These are phyloP conservation scores for Ariolimax columbianus DNA, from an alignment of 2,888 invertebrate species.

Conservation along the genomic window DNA sequence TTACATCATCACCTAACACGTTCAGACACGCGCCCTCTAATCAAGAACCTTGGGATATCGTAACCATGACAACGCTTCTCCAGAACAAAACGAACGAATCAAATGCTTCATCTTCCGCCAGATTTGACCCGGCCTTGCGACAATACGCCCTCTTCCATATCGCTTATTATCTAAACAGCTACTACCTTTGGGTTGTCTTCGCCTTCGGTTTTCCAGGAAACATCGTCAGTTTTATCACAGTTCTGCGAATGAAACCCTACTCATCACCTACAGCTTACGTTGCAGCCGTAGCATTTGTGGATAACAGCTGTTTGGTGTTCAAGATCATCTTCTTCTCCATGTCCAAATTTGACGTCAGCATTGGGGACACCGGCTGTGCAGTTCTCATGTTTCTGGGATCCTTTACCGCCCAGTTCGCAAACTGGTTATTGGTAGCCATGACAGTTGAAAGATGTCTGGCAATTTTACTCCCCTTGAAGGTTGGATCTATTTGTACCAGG, in stretches of 20 bases:
- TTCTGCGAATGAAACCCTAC: conserved; percentile 63
- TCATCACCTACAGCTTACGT: conserved; percentile 66
- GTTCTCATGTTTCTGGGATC: conserved; percentile 64
- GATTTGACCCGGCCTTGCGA: conserved; percentile 22
- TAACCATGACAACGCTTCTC: not conserved
- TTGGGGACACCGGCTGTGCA: conserved; percentile 63
- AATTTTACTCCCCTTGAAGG: conserved; percentile 70
- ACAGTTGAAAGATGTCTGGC: conserved; percentile 72
- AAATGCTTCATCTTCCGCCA: not conserved
- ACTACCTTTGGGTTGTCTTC: conserved; percentile 65
- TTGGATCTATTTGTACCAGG: conserved; percentile 61
- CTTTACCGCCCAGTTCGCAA: conserved; percentile 65
- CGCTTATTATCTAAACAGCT: conserved; percentile 63
- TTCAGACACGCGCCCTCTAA: not conserved
- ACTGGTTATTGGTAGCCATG: conserved; percentile 73
- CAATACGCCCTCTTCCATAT: conserved; percentile 54
- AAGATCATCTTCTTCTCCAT: conserved; percentile 61
- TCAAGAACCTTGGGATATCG: not conserved
- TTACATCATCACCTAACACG: not conserved
- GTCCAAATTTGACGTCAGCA: conserved; percentile 58
- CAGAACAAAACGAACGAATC: not conserved
- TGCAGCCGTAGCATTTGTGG: conserved; percentile 66
- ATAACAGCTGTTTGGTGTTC: conserved; percentile 63
- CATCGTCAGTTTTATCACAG: conserved; percentile 62
- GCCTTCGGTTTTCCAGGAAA: conserved; percentile 69